These are phyloP conservation scores for Nothura maculosa DNA, from an alignment of 2,797 vertebrate genomes.

Conservation along the genomic window DNA sequence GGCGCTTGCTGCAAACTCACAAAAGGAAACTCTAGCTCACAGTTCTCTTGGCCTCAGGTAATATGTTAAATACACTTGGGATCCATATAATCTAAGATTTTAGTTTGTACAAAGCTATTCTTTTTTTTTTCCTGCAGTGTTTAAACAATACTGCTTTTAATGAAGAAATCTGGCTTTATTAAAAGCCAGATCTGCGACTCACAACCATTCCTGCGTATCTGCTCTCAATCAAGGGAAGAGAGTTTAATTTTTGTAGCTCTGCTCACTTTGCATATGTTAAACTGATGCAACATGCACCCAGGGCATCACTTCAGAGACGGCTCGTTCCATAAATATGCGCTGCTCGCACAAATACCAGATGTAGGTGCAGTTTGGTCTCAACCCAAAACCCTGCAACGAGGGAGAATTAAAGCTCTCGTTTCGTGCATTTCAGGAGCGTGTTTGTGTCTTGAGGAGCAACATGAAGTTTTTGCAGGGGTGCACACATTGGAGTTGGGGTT, in stretches of 20 bases:
- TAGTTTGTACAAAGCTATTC: constrained; percentile 48
- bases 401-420: neutral
- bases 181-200: constrained; percentile 79
- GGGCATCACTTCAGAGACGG: constrained; percentile 73
- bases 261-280: constrained; percentile 77
- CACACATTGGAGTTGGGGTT: no score
- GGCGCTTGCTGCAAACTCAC: constrained; percentile 66
- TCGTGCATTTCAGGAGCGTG: neutral
- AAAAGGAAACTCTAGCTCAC: constrained; percentile 70
- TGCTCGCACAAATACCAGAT: constrained; percentile 74
- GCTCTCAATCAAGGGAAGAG: constrained; percentile 79
- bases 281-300: constrained; percentile 62
- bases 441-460: neutral
- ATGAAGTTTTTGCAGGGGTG: no score
- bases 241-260: constrained; percentile 71
- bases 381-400: neutral
- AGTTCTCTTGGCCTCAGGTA: constrained; percentile 72
- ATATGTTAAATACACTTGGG: constrained; percentile 72
- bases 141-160: constrained; percentile 81
- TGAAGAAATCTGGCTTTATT: constrained; percentile 82
- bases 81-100: constrained; percentile 68
- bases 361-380: constrained; percentile 64
- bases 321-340: constrained; percentile 68
- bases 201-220: constrained; percentile 75
- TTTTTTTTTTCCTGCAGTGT: constrained; percentile 24